Evolutionary conservation across 2,113 vertebrate species (phyloP).

Genomic region (Galbula dea): DNA sequence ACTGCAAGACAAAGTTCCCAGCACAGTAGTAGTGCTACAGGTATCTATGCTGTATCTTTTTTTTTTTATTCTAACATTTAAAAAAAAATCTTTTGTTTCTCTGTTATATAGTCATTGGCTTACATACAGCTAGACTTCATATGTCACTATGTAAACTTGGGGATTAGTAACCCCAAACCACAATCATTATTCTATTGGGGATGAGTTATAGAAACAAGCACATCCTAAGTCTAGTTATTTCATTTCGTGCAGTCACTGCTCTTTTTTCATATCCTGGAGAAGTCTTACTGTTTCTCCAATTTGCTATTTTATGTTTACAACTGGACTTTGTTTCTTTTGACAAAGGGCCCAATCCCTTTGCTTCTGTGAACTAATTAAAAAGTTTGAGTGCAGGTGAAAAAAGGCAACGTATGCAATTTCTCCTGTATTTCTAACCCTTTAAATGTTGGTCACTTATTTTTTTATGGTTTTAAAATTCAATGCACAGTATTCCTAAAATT

Average conservation of each 20-base stretch:
- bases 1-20: neutral
- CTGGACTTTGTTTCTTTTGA: neutral
- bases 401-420: neutral
- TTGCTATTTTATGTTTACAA: neutral
- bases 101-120: neutral
- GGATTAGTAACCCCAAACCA: neutral
- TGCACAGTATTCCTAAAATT: neutral
- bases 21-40: neutral
- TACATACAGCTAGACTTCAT: neutral
- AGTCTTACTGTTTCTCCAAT: neutral
- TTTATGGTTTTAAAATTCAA: neutral
- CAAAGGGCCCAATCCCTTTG: neutral
- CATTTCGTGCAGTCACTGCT: neutral
- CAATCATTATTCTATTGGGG: neutral
- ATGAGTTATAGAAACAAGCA: neutral
- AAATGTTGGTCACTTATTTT: neutral
- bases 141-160: neutral
- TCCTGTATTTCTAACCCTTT: neutral
- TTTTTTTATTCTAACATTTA: accelerated
- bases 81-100: neutral
- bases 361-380: neutral
- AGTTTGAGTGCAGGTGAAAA: neutral
- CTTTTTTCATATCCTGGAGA: neutral
- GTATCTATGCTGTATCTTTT: neutral
- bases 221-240: neutral